Conservation (phyloP, 2,888 invertebrate species). For the Lithophane ornitopus region DNA sequence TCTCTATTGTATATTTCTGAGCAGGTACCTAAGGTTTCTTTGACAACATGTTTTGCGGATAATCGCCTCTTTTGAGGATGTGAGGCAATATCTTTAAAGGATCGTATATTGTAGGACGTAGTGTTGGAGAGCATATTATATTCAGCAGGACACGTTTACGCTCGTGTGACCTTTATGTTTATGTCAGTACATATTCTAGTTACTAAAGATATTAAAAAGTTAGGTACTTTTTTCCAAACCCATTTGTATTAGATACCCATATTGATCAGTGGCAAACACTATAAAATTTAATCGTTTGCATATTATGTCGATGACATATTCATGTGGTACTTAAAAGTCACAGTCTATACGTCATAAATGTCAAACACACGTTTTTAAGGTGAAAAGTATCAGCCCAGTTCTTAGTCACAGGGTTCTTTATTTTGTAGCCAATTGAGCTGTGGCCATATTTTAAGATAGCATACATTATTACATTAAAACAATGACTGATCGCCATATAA, state of each 20-base stretch:
- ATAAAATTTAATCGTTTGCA: slow-evolving; percentile 3
- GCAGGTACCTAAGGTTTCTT: neutral
- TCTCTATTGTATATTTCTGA: slow-evolving; percentile 16
- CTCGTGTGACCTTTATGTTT: slow-evolving; percentile 24
- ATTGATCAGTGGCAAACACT: neutral
- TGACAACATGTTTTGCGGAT: slow-evolving; percentile 16
- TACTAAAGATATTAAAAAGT: neutral
- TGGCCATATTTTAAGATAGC: slow-evolving; percentile 10
- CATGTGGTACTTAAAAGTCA: neutral
- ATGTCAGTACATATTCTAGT: neutral
- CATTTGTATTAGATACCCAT: neutral
- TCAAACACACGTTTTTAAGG: slow-evolving; percentile 12
- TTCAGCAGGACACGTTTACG: slow-evolving; percentile 13
- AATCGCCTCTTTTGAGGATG: slow-evolving; percentile 21
- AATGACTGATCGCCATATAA: neutral
- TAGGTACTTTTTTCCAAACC: neutral
- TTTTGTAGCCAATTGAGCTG: neutral
- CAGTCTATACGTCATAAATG: neutral
- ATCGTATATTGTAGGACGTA: neutral
- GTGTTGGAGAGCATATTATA: slow-evolving; percentile 10
- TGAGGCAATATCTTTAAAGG: neutral
- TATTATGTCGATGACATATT: slow-evolving; percentile 8
- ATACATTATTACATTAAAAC: slow-evolving; percentile 5
- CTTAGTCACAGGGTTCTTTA: slow-evolving; percentile 6
- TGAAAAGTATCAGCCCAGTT: slow-evolving; percentile 36